Percentiles rank a stretch among this genome's conserved stretches.
These are phyloP conservation scores for Halichoerus grypus DNA, from an alignment of 2,113 vertebrate species.

Conservation along the genomic window DNA sequence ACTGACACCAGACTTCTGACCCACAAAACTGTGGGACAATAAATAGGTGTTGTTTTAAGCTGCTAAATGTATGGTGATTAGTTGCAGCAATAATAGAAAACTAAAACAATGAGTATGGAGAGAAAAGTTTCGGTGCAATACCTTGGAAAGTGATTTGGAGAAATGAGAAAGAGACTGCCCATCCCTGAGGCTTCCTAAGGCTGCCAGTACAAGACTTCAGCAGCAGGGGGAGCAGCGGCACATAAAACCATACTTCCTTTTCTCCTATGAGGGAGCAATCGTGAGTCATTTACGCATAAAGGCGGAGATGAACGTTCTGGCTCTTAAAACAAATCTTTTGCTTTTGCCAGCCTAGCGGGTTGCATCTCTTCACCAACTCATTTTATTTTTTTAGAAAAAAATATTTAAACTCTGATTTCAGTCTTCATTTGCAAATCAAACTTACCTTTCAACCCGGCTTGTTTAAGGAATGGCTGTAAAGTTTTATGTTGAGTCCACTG, in stretches of 20 bases:
- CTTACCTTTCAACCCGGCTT: background rate
- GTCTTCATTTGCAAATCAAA: background rate
- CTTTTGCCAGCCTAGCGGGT: background rate
- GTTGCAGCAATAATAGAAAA: background rate
- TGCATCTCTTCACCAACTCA: background rate
- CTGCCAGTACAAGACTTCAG: background rate
- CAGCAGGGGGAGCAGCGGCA: background rate
- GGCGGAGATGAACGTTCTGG: rapidly evolving
- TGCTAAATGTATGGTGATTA: too few species aligned
- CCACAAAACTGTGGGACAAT: background rate
- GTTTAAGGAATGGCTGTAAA: background rate
- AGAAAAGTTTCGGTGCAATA: background rate
- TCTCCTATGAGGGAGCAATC: background rate
- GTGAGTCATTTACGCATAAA: background rate
- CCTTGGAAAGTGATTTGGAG: background rate
- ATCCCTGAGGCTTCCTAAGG: background rate
- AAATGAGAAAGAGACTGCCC: background rate
- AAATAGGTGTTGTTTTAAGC: background rate
- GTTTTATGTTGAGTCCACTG: background rate
- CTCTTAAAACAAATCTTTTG: background rate
- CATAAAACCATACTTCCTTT: background rate
- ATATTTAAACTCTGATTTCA: background rate
- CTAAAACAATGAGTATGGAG: background rate
- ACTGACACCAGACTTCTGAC: background rate
- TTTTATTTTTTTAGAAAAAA: background rate